Evolutionary conservation across 30 jellyfish, hydroid and myxozoan genomes (phyloP).

Genomic region (Chrysaora quinquecirrha): DNA sequence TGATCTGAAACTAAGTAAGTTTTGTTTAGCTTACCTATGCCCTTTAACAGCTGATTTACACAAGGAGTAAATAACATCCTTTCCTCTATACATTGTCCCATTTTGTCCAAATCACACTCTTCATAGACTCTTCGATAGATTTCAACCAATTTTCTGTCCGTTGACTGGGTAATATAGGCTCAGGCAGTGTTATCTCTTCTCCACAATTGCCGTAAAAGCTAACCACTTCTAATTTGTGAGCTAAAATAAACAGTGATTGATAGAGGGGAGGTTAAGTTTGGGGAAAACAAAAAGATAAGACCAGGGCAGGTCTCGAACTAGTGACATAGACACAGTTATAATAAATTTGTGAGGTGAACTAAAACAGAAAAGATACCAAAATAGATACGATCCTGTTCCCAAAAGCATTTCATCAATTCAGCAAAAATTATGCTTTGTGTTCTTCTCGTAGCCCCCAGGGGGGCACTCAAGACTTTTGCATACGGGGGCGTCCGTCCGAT

Average conservation of each 20-base stretch:
- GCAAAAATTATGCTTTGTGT: too few species aligned
- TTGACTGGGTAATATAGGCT: conserved; percentile 26
- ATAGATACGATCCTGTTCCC: too few species aligned
- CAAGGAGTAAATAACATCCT: conserved; percentile 65
- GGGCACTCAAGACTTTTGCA: too few species aligned
- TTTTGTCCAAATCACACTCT: conserved; percentile 48
- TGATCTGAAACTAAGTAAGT: too few species aligned
- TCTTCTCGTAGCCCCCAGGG: too few species aligned
- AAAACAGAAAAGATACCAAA: too few species aligned
- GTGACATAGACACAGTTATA: too few species aligned
- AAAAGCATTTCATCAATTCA: too few species aligned
- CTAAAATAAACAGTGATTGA: conserved; percentile 24
- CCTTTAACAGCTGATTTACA: conserved; percentile 8
- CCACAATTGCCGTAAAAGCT: conserved; percentile 67
- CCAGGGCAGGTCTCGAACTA: too few species aligned
- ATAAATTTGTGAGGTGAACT: too few species aligned
- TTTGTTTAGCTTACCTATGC: conserved; percentile 47
- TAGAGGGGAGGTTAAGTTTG: not conserved
- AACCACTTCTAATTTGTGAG: conserved; percentile 69
- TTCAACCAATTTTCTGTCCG: conserved; percentile 72
- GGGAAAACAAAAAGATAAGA: not conserved
- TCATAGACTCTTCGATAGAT: conserved; percentile 55
- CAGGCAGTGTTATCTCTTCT: conserved; percentile 59
- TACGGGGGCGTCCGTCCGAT: too few species aligned
- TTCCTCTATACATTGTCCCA: conserved; percentile 66